Evolutionary conservation across 1,140 invertebrate species (phyloP).

Genomic region (Mizuhopecten yessoensis): DNA sequence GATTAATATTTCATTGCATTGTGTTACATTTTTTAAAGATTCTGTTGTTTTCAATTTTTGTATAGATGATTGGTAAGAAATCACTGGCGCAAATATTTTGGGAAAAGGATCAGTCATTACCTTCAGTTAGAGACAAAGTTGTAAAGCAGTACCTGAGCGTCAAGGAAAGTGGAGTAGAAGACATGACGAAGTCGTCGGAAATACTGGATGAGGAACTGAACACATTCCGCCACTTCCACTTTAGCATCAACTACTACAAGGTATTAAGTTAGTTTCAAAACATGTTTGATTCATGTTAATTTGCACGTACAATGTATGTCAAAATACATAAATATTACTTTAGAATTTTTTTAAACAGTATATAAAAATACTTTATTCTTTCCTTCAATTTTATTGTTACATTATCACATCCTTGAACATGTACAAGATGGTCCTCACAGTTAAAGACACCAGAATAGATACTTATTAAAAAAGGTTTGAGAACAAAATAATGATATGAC

Average conservation of each 20-base stretch:
- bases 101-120: conserved; percentile 53
- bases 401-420: too few species aligned
- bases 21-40: background rate
- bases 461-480: too few species aligned
- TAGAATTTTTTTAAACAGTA: too few species aligned
- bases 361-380: too few species aligned
- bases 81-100: conserved; percentile 58
- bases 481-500: too few species aligned
- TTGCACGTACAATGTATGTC: too few species aligned
- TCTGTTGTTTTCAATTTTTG: background rate
- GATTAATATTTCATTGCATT: background rate
- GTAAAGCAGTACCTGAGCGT: conserved; percentile 51
- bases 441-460: too few species aligned
- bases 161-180: background rate
- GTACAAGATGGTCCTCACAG: too few species aligned
- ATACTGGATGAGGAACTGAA: conserved; percentile 51
- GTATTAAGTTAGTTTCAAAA: conserved; percentile 51
- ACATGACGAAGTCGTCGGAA: conserved; percentile 43
- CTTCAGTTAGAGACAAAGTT: conserved; percentile 47
- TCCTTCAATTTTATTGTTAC: too few species aligned
- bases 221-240: conserved; percentile 54
- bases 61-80: conserved; percentile 49
- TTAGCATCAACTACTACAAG: conserved; percentile 51
- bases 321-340: too few species aligned
- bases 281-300: too few species aligned